phyloP scores from a whole-genome alignment of 2,113 vertebrate species.

The Hoplias malabaricus region DNA sequence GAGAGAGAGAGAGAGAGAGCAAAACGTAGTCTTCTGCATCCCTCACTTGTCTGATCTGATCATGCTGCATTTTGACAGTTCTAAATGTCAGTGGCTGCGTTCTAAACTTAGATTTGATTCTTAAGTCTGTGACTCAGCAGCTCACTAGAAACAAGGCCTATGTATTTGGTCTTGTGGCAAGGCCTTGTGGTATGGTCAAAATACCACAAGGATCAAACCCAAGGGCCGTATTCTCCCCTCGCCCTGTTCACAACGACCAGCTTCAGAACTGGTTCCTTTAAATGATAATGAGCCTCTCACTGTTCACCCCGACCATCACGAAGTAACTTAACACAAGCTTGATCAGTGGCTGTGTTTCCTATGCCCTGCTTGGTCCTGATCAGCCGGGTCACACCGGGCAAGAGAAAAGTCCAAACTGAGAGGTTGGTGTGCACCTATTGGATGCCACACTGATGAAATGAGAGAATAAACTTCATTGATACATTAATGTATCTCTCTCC shows the following conservation, averaged over 20 bases:
- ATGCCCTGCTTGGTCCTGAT: not conserved
- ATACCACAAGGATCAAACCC: too few relatives aligned
- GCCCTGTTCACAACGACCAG: too few relatives aligned
- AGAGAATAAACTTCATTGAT: conserved; percentile 23
- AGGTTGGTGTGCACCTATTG: not conserved
- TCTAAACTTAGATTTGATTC: not conserved
- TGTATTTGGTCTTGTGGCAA: too few relatives aligned
- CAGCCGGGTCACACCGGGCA: not conserved
- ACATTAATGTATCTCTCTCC: not conserved
- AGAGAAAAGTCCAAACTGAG: not conserved
- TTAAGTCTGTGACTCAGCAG: not conserved
- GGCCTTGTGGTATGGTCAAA: too few relatives aligned
- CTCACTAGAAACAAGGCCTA: not conserved
- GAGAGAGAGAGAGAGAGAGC: not conserved
- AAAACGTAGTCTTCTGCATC: not conserved
- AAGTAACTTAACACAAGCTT: not conserved
- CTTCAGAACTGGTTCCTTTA: too few relatives aligned
- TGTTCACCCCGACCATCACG: too few relatives aligned
- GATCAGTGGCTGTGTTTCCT: not conserved
- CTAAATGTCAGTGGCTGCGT: conserved; percentile 8
- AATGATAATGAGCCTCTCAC: too few relatives aligned
- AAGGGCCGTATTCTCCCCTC: too few relatives aligned
- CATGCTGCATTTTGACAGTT: conserved; percentile 13
- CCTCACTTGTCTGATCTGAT: not conserved
- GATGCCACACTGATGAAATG: not conserved